Percentiles rank a stretch among this genome's conserved stretches.
Evolutionary conservation across 2,797 vertebrate species (phyloP).

Genomic region (Chromobotia macracanthus): DNA sequence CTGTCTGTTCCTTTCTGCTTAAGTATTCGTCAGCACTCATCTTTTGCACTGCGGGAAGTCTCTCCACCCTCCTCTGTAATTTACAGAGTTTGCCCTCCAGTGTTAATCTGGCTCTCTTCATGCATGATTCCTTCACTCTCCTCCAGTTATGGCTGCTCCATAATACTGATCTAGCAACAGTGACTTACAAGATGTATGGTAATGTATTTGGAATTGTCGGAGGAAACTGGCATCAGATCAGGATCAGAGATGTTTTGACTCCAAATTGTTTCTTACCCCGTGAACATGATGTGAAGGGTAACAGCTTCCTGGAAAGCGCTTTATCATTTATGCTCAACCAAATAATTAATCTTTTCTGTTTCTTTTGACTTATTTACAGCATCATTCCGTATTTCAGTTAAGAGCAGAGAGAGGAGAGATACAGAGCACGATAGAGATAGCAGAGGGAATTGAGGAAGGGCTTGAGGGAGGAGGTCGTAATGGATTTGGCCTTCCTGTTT

Average conservation of each 20-base stretch:
- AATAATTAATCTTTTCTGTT: slow-evolving; percentile 66
- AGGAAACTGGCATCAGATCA: slow-evolving; percentile 18
- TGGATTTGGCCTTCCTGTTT: slow-evolving; percentile 74
- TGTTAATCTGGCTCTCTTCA: slow-evolving; percentile 56
- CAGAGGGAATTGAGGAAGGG: slow-evolving; percentile 5
- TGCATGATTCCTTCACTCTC: slow-evolving; percentile 54
- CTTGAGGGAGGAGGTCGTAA: slow-evolving; percentile 60
- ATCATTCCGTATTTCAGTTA: slow-evolving; percentile 63
- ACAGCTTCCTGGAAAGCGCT: slow-evolving; percentile 20
- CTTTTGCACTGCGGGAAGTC: slow-evolving; percentile 41
- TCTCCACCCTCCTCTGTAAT: slow-evolving; percentile 47
- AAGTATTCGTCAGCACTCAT: slow-evolving; percentile 31
- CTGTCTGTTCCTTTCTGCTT: slow-evolving; percentile 25
- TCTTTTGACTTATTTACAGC: slow-evolving; percentile 42
- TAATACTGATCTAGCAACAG: slow-evolving; percentile 49
- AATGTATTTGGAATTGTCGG: slow-evolving; percentile 45
- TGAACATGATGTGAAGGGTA: slow-evolving; percentile 32
- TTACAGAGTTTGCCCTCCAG: slow-evolving; percentile 55
- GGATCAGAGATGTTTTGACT: background rate
- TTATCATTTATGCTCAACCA: slow-evolving; percentile 59
- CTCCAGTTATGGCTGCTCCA: slow-evolving; percentile 48
- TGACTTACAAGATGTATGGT: slow-evolving; percentile 39
- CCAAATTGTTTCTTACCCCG: slow-evolving; percentile 25
- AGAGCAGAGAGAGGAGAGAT: slow-evolving; percentile 50
- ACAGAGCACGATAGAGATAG: slow-evolving; percentile 34